Evolutionary conservation across 2,797 vertebrate species (phyloP).

Genomic region (Fratercula arctica): DNA sequence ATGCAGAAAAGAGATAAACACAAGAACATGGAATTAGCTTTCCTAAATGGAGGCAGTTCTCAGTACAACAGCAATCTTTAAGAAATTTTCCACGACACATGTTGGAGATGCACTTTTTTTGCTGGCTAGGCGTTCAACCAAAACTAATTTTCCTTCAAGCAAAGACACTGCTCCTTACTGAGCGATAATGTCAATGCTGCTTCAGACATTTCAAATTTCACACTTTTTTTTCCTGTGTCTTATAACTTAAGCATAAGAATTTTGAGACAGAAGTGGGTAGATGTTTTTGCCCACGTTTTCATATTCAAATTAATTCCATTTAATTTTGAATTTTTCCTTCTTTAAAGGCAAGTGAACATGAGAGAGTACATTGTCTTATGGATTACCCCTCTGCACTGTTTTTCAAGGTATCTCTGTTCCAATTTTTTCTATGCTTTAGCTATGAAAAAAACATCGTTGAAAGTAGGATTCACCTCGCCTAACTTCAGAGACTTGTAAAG

Average conservation of each 20-base stretch:
- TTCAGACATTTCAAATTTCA: neutral
- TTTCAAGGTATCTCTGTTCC: neutral
- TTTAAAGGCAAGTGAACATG: constrained; percentile 1
- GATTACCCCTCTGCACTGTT: neutral
- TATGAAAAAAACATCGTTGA: neutral
- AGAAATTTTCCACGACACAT: neutral
- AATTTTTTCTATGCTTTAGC: neutral
- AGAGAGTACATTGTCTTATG: neutral
- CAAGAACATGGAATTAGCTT: neutral
- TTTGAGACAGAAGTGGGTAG: constrained; percentile 42
- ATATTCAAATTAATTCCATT: constrained; percentile 26
- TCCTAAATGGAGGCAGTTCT: neutral
- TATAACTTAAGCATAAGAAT: neutral
- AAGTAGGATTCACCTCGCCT: neutral
- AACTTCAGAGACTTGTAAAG: neutral
- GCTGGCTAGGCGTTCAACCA: neutral
- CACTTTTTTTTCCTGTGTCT: neutral
- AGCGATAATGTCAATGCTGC: neutral
- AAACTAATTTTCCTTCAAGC: neutral
- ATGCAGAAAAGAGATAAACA: neutral
- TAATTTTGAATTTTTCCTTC: constrained; percentile 10
- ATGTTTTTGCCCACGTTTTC: constrained; percentile 20
- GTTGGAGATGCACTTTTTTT: neutral
- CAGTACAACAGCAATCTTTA: neutral
- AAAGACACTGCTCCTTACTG: neutral